These are phyloP conservation scores for Neotoma lepida DNA, from an alignment of 2,113 vertebrate genomes.

Conservation along the genomic window DNA sequence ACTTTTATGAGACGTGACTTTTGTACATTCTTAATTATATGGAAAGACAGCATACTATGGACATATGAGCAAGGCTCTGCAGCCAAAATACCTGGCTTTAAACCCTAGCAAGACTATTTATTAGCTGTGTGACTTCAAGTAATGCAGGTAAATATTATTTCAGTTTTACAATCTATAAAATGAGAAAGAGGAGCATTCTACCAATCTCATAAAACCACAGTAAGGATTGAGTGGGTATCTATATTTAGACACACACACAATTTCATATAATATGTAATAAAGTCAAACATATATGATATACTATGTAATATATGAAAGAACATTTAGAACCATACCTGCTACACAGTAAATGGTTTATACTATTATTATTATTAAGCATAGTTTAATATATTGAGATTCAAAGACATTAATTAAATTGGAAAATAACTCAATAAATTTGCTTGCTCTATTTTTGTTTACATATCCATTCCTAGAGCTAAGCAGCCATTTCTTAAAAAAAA, in stretches of 20 bases:
- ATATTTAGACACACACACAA: background rate
- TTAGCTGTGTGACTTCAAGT: background rate
- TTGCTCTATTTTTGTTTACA: constrained; percentile 36
- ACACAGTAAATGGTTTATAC: background rate
- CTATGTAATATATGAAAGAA: background rate
- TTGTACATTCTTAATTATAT: background rate
- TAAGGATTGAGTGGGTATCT: background rate
- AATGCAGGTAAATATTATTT: background rate
- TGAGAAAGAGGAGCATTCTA: too few species aligned
- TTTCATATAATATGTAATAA: background rate
- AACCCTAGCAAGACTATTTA: background rate
- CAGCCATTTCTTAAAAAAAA: background rate
- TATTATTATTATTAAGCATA: background rate
- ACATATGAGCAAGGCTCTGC: background rate
- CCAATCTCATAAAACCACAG: background rate
- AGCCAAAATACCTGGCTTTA: background rate
- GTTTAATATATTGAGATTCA: background rate
- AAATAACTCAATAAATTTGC: background rate
- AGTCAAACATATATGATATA: background rate
- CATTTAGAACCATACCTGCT: background rate
- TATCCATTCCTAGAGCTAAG: background rate
- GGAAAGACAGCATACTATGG: background rate
- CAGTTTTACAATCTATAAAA: constrained; percentile 5
- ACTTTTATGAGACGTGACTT: background rate
- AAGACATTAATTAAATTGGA: constrained; percentile 3